These are phyloP conservation scores for Parnassius orleans DNA, from an alignment of 2,888 invertebrate species.

Conservation along the genomic window DNA sequence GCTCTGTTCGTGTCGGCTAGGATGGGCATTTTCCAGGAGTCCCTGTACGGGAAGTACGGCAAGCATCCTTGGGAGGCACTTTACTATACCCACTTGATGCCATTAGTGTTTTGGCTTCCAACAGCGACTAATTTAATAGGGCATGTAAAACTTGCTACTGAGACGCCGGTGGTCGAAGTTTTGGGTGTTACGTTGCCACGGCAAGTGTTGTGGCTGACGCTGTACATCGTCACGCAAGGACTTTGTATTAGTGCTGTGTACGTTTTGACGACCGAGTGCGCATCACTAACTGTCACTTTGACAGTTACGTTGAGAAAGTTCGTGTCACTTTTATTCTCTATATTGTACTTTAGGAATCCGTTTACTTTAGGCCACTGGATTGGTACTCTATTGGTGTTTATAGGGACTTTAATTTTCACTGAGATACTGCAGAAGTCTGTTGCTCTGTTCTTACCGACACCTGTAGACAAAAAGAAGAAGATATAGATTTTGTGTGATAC, in stretches of 20 bases:
- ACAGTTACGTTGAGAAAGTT: constrained; percentile 98
- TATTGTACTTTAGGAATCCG: constrained; percentile 95
- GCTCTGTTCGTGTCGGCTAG: constrained; percentile 96
- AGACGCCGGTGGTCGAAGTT: constrained; percentile 83
- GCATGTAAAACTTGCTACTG: constrained; percentile 87
- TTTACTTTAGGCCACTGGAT: constrained; percentile 96
- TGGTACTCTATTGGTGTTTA: constrained; percentile 94
- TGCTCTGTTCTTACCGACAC: constrained; percentile 51
- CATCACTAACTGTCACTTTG: constrained; percentile 96
- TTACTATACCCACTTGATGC: constrained; percentile 94
- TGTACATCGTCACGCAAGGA: constrained; percentile 93
- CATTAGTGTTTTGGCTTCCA: constrained; percentile 93
- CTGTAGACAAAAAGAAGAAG: constrained; percentile 52
- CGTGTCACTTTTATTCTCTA: constrained; percentile 96
- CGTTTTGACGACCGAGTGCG: constrained; percentile 94
- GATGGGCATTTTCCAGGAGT: constrained; percentile 98
- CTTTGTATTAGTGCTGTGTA: constrained; percentile 98
- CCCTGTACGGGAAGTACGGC: constrained; percentile 89
- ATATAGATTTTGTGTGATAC: constrained; percentile 40
- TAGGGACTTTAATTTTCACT: constrained; percentile 95
- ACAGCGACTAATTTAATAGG: constrained; percentile 88
- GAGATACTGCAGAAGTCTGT: constrained; percentile 84
- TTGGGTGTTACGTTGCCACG: constrained; percentile 85
- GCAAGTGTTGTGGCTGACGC: constrained; percentile 87
- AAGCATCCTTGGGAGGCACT: constrained; percentile 95